Evolutionary conservation across 2,888 invertebrate species (phyloP).

Genomic region (Hydriomena furcata): DNA sequence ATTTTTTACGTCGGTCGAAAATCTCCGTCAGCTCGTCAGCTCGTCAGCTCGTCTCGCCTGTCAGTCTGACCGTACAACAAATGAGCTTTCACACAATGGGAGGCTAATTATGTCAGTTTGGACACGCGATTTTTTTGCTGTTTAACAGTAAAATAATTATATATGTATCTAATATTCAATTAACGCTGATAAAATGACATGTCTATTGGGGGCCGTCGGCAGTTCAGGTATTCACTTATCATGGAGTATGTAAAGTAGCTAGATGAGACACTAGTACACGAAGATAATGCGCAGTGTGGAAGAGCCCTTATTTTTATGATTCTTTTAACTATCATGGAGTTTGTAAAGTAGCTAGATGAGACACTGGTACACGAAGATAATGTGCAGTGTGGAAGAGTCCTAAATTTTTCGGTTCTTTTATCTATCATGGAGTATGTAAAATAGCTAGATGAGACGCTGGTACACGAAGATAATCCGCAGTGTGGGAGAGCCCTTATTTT

Average conservation of each 20-base stretch:
- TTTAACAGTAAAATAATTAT: slow-evolving; percentile 64
- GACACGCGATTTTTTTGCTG: slow-evolving; percentile 47
- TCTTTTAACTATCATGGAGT: slow-evolving; percentile 35
- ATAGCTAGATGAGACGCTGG: slow-evolving; percentile 7
- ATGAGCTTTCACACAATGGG: slow-evolving; percentile 39
- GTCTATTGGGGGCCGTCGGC: slow-evolving; percentile 60
- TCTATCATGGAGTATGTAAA: slow-evolving; percentile 16
- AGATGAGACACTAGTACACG: slow-evolving; percentile 5
- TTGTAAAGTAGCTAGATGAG: slow-evolving; percentile 10
- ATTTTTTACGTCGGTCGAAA: too few species aligned
- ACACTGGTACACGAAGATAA: too few species aligned
- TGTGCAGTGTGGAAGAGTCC: too few species aligned
- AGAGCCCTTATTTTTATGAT: not conserved
- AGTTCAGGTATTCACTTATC: slow-evolving; percentile 50
- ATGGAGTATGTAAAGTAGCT: slow-evolving; percentile 6
- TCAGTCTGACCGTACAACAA: slow-evolving; percentile 26
- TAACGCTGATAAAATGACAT: slow-evolving; percentile 75
- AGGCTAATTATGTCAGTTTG: slow-evolving; percentile 41
- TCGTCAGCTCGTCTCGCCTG: slow-evolving; percentile 9
- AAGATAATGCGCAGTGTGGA: too few species aligned
- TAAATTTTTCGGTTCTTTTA: too few species aligned
- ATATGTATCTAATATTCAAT: slow-evolving; percentile 68
- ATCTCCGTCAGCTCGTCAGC: not conserved
- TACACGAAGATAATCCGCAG: too few species aligned
- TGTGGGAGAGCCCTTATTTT: not conserved